Evolutionary conservation across 1,140 invertebrate species (phyloP), one percentile per base, ranked within the genome.

Genomic region (Drosophila arizonae): DNA sequence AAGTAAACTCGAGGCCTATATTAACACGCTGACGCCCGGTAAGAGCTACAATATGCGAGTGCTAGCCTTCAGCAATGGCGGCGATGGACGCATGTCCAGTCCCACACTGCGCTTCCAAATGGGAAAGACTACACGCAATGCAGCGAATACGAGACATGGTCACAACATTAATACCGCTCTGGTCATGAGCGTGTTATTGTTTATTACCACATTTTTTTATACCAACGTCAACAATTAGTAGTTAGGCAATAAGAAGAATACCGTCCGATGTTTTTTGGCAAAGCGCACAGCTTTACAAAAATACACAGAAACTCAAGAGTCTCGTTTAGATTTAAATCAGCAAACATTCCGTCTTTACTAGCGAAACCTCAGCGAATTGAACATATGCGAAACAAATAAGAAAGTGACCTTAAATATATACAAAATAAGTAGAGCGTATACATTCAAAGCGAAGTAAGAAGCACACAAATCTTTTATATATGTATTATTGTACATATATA

Each of bases 41-140:
- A 97, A 97, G 92, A 94, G 94, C 0, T 99, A 99, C 88, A 95
- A 96, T 77, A 93, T 99, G 81, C 93, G 98, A 91, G 97, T 99
- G 0, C 93, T 99, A 8, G 98, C 96, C 0, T 99, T 95, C 92
- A 98, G 97, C 26, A 95, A 96, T 76, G 98, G 98, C 28, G 98
- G 98, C 0, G 97, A 99, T 91, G 98, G 98, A 0, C 94, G 97
- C 58, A 98, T 98, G 97, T 98, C 97, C 51, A 98, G 97, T 71
- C 98, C 98, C 0, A 94, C 96, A 3, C 93, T 96, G 74, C 95
- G 95, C 75, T 98, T 98, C 92, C 95, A 96, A 93, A 97, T 97
- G 96, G 96, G 96, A 91, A 93, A 93, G 60, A 91, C 90, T 2
- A 91, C 90, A 33, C 82, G 90, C 6, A 91, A 91, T 63, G 73